Percentiles rank a stretch among this genome's conserved stretches.
phyloP scores from a whole-genome alignment of 2,797 vertebrate species.

The Melanotaenia pygmaea region DNA sequence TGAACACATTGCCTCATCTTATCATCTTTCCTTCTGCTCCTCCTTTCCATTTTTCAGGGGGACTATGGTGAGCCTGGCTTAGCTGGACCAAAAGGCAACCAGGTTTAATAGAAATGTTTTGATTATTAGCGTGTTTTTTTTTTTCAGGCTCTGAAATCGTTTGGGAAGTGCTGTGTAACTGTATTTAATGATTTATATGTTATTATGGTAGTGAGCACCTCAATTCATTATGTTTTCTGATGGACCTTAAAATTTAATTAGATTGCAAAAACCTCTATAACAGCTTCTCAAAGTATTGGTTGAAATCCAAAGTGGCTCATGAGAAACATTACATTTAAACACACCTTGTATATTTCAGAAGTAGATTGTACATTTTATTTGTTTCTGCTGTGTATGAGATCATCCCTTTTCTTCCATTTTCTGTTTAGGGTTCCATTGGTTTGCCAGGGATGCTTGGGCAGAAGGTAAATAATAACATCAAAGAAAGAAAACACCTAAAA shows the following conservation, averaged over 20 bases:
- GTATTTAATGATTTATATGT: neutral
- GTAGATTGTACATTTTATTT: slow-evolving; percentile 6
- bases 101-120: slow-evolving; percentile 56
- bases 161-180: slow-evolving; percentile 4
- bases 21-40: neutral
- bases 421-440: slow-evolving; percentile 81
- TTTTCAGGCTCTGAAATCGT: neutral
- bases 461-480: slow-evolving; percentile 72
- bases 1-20: neutral
- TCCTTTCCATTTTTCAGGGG: slow-evolving; percentile 57
- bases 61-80: slow-evolving; percentile 58
- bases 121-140: neutral
- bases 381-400: slow-evolving; percentile 3
- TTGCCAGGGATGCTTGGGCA: slow-evolving; percentile 94
- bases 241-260: slow-evolving; percentile 2
- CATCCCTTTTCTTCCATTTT: slow-evolving; percentile 38
- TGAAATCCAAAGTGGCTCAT: slow-evolving; percentile 6
- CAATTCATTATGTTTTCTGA: neutral
- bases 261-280: neutral
- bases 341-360: slow-evolving; percentile 1
- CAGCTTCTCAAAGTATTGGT: neutral
- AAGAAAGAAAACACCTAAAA: neutral
- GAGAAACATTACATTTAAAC: neutral
- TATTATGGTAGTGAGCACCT: neutral
- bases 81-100: slow-evolving; percentile 87